phyloP scores from a whole-genome alignment of 2,113 vertebrate genomes.

The Xenopus laevis region DNA sequence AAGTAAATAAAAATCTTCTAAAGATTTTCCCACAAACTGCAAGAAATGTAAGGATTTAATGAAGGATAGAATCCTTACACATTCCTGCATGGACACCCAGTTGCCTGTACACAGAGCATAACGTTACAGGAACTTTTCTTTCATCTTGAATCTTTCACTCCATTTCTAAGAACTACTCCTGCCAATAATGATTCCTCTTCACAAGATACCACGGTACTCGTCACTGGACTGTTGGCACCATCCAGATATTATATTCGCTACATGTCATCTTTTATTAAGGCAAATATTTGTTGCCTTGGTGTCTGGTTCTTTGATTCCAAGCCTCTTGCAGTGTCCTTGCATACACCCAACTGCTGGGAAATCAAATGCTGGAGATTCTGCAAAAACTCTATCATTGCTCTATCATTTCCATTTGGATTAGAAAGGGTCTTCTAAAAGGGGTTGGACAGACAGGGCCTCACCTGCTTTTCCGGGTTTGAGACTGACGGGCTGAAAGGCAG shows the following conservation, averaged over 20 bases:
- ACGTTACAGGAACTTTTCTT: not conserved
- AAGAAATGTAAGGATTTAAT: no score
- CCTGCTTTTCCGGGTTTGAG: constrained; percentile 98
- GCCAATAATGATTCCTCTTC: not conserved
- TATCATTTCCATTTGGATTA: not conserved
- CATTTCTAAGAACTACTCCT: not conserved
- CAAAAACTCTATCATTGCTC: not conserved
- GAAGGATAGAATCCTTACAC: not conserved
- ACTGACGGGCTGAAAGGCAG: constrained; percentile 97
- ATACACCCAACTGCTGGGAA: not conserved
- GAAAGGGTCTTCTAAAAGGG: not conserved
- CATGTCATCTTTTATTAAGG: not conserved
- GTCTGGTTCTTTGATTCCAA: not conserved
- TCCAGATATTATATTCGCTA: not conserved
- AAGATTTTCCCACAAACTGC: no score
- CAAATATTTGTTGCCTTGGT: not conserved
- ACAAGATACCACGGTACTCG: not conserved
- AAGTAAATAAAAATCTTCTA: not conserved
- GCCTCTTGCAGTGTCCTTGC: not conserved
- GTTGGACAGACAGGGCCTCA: constrained; percentile 53
- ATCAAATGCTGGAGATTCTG: not conserved
- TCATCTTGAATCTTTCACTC: not conserved
- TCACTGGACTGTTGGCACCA: not conserved
- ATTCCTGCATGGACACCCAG: not conserved
- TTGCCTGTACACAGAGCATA: not conserved